Conservation (phyloP, 2,113 vertebrate genomes). For the Megaceryle maxima region DNA sequence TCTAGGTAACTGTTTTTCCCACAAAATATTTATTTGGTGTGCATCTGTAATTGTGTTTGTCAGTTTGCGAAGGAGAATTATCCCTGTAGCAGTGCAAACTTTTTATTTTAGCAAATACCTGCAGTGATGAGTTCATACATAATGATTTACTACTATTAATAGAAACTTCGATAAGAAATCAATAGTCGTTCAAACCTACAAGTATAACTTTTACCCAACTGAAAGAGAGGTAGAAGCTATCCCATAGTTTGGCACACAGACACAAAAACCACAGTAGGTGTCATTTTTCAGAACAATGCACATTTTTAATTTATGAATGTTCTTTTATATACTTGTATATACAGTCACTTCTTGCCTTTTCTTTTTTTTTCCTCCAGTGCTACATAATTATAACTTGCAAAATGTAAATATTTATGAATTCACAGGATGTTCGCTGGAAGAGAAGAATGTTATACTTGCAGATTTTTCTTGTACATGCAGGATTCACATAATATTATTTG, state of each 20-base stretch:
- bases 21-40: conserved; percentile 43
- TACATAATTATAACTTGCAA: conserved; percentile 84
- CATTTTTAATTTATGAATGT: conserved; percentile 77
- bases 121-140: conserved; percentile 31
- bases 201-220: conserved; percentile 48
- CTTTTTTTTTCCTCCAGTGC: conserved; percentile 61
- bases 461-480: conserved; percentile 77
- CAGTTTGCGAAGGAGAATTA: conserved; percentile 45
- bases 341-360: conserved; percentile 40
- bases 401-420: conserved; percentile 86
- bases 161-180: conserved; percentile 66
- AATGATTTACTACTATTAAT: conserved; percentile 66
- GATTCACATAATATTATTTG: conserved; percentile 77
- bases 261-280: conserved; percentile 60
- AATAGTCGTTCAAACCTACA: conserved; percentile 49
- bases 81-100: conserved; percentile 37
- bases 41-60: conserved; percentile 56
- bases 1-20: conserved; percentile 4
- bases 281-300: conserved; percentile 69
- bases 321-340: conserved; percentile 76
- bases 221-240: not conserved
- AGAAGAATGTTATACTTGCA: conserved; percentile 80
- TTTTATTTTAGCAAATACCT: conserved; percentile 48
- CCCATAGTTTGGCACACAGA: conserved; percentile 22
- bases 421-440: conserved; percentile 79